Evolutionary conservation across 2,113 vertebrate species (phyloP), one percentile per base, ranked within the genome.

Genomic region (Columbina picui): DNA sequence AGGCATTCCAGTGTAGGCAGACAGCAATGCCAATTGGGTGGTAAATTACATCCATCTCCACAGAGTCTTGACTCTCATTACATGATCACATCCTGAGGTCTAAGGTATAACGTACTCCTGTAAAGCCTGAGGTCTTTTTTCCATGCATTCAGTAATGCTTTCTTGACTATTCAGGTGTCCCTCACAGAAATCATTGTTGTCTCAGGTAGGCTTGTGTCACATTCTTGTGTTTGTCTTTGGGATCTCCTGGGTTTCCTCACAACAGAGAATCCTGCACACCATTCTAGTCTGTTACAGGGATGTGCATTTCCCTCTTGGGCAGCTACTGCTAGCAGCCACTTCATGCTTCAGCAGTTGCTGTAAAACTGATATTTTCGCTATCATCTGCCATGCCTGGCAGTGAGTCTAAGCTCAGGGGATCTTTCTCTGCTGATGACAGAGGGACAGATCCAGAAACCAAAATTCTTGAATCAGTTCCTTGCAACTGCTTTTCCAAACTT

Each of bases 311-410:
- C 41, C 34, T 78, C 3, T 14, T 32, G 50, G 63, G 15, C 18
- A 79, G 67, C 25, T 84, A 23, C 63, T 38, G 29, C 43, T 87
- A 75, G 53, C 59, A 92, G 23, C 3, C 32, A 27, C 64, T 94
- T 84, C 67, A 86, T 67, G 71, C 73, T 90, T 86, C 80, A 93
- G 59, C 27, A 63, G 68, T 26, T 74, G 29, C 59, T 78, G 38
- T 14, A 90, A 90, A 92, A 84, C 9, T 15, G 36, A 1, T 67
- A 55, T 88, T 90, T 90, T 87, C 29, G 45, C 56, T 59, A 60
- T 73, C 59, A 84, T 64, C 47, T 95, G 76, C 56, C 75, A 67
- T 15, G 10, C 12, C 73, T 74, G 50, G 59, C 63, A 95, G 55
- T 22, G 18, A 68, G 22, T 77, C 29, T 41, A 43, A 47, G 32